These are phyloP conservation scores for Antigone vipio DNA, from an alignment of 2,113 vertebrate species.

Conservation along the genomic window DNA sequence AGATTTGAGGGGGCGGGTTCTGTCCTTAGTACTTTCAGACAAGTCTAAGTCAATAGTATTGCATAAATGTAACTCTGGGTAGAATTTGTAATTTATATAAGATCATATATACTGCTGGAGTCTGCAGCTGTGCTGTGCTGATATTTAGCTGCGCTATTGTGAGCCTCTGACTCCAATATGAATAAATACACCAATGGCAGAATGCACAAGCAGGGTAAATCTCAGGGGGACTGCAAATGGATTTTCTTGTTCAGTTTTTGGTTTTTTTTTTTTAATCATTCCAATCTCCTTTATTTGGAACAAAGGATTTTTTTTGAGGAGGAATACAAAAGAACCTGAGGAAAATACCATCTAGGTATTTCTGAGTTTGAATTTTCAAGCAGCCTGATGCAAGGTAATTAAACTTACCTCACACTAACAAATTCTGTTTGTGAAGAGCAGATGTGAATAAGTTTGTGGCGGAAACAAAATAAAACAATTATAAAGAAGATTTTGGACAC, in stretches of 20 bases:
- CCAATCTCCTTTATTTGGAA: background rate
- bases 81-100: slow-evolving; percentile 21
- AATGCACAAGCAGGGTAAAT: slow-evolving; percentile 9
- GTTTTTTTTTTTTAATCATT: background rate
- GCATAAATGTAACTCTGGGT: background rate
- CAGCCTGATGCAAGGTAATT: background rate
- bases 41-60: background rate
- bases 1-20: background rate
- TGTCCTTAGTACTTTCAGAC: background rate
- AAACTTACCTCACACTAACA: background rate
- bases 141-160: slow-evolving; percentile 49
- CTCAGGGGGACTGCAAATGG: slow-evolving; percentile 13
- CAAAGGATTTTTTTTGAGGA: background rate
- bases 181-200: slow-evolving; percentile 30
- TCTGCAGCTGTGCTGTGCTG: slow-evolving; percentile 53
- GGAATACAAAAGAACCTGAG: background rate
- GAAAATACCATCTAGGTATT: background rate
- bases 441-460: background rate
- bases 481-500: background rate
- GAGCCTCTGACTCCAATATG: background rate
- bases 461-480: background rate
- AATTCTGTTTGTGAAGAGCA: background rate
- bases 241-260: background rate
- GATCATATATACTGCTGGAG: background rate
- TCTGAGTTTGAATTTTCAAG: background rate